A percentile compares a stretch with the other conserved stretches of the same genome.
phyloP scores from a whole-genome alignment of 1,140 invertebrate species.

The Scaptomyza hsui region DNA sequence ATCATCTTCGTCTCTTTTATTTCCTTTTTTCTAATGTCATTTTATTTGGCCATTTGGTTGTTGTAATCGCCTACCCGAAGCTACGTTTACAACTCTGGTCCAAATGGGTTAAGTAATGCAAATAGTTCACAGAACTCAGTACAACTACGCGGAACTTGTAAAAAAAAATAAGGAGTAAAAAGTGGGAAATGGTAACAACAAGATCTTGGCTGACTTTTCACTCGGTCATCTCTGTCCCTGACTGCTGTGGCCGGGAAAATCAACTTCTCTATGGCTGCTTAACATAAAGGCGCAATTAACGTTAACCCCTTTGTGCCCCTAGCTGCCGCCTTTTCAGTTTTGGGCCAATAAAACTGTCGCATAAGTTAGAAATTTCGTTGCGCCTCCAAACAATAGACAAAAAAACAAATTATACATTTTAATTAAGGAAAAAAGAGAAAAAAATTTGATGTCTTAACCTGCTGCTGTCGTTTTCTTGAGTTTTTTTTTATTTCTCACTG shows the following conservation, averaged over 20 bases:
- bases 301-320: conserved; percentile 72
- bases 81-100: conserved; percentile 35
- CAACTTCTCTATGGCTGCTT: conserved; percentile 47
- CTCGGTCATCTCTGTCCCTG: conserved; percentile 29
- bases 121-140: conserved; percentile 10
- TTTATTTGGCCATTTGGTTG: conserved; percentile 18
- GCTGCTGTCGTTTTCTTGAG: conserved; percentile 4
- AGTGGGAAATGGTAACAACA: conserved; percentile 29
- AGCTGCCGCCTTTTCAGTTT: conserved; percentile 46
- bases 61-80: background rate
- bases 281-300: conserved; percentile 79
- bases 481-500: conserved; percentile 18
- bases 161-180: conserved; percentile 30
- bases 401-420: conserved; percentile 45
- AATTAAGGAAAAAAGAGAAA: conserved; percentile 44
- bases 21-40: conserved; percentile 12
- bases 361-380: conserved; percentile 69
- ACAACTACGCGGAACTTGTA: conserved; percentile 59
- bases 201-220: conserved; percentile 3
- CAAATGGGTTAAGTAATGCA: conserved; percentile 38
- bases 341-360: conserved; percentile 74
- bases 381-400: conserved; percentile 28
- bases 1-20: conserved; percentile 18
- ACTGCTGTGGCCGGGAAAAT: conserved; percentile 45
- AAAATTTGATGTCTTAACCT: conserved; percentile 36